Percentiles rank a stretch among this genome's conserved stretches.
Evolutionary conservation across 2,113 vertebrate genomes (phyloP).

Genomic region (Semicossyphus pulcher): DNA sequence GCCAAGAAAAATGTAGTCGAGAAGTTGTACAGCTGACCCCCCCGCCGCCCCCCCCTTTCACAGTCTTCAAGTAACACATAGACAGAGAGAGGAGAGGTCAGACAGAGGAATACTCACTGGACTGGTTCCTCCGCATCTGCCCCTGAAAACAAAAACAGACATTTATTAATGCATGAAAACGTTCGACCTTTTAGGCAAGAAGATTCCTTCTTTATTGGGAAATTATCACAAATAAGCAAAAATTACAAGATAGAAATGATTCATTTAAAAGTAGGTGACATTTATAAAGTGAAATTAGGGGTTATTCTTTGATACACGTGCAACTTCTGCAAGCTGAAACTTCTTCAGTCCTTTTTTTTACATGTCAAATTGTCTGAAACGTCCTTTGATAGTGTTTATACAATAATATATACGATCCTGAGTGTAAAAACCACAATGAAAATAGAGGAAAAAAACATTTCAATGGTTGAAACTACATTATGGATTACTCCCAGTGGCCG

Average conservation of each 20-base stretch:
- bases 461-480: constrained; percentile 30
- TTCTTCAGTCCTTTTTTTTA: background rate
- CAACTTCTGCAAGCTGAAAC: background rate
- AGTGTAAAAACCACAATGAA: constrained; percentile 3
- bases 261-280: too few species aligned
- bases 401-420: background rate
- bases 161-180: constrained; percentile 67
- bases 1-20: constrained; percentile 71
- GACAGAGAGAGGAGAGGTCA: constrained; percentile 48
- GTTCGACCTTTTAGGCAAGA: too few species aligned
- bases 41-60: background rate
- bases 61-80: constrained; percentile 44
- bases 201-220: too few species aligned
- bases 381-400: background rate
- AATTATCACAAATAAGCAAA: background rate
- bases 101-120: constrained; percentile 91
- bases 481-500: constrained; percentile 59
- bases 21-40: constrained; percentile 45
- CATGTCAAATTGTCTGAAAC: background rate
- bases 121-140: constrained; percentile 93
- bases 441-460: constrained; percentile 4
- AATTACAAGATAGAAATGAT: background rate
- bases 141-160: constrained; percentile 86
- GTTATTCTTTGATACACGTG: too few species aligned
- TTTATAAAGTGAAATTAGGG: too few species aligned